These are phyloP conservation scores for Eupithecia centaureata DNA, from an alignment of 2,888 invertebrate genomes.

Conservation along the genomic window DNA sequence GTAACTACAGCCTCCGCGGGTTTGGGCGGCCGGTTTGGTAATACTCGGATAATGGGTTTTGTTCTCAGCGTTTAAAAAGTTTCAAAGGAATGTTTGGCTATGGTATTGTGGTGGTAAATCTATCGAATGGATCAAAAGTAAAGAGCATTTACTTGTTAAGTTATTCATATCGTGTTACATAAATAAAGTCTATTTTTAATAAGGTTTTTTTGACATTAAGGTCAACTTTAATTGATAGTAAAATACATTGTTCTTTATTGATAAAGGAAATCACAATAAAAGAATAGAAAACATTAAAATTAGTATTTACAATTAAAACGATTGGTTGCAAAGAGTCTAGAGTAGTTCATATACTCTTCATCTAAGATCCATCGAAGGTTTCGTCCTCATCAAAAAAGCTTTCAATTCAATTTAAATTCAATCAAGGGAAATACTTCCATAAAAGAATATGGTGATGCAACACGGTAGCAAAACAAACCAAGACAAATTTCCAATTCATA, in stretches of 20 bases:
- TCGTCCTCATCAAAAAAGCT: no score
- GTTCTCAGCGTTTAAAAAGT: background rate
- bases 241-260: no score
- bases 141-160: no score
- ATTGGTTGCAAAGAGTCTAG: no score
- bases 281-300: no score
- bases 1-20: background rate
- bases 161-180: background rate
- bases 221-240: background rate
- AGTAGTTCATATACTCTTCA: no score
- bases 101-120: background rate
- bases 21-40: background rate
- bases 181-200: no score
- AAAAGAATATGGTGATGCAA: background rate
- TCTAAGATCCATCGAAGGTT: no score
- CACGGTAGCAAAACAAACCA: background rate
- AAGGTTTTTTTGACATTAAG: background rate
- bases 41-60: background rate
- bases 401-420: background rate
- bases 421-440: background rate
- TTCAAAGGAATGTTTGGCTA: background rate
- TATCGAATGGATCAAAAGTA: background rate
- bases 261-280: no score
- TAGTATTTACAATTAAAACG: no score
- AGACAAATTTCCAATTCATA: background rate